Evolutionary conservation across 2,888 invertebrate species (phyloP).

Genomic region (Eupithecia tripunctaria): DNA sequence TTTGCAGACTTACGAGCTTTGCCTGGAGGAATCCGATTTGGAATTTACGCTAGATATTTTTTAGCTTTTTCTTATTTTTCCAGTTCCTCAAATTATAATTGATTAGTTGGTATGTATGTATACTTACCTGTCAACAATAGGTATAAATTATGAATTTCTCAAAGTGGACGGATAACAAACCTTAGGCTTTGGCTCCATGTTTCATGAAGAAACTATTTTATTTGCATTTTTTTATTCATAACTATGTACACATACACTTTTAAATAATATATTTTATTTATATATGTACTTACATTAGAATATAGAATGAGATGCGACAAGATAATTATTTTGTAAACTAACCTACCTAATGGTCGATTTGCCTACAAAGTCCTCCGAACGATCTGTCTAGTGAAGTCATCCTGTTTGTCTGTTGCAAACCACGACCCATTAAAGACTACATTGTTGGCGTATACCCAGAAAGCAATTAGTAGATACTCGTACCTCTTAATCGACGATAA

Average conservation of each 20-base stretch:
- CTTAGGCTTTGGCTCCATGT: neutral
- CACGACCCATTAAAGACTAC: neutral
- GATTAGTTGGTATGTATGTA: neutral
- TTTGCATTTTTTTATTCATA: neutral
- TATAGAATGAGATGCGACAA: neutral
- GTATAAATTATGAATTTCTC: neutral
- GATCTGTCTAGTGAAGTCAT: constrained; percentile 4
- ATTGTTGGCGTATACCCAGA: neutral
- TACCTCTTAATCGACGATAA: neutral
- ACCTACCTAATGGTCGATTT: neutral
- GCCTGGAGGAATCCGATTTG: constrained; percentile 5
- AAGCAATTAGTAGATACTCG: neutral
- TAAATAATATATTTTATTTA: neutral
- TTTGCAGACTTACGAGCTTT: constrained; percentile 42
- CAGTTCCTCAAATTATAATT: neutral
- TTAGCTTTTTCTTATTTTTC: neutral
- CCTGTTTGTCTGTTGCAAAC: neutral
- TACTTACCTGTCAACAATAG: neutral
- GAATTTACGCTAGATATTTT: constrained; percentile 5
- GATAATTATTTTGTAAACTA: neutral
- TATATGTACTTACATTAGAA: neutral
- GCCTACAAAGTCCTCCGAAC: neutral
- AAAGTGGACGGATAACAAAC: neutral
- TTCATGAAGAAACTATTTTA: neutral
- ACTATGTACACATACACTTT: no score